Conservation (phyloP, 2,888 invertebrate species). For the Noctuana brunneofusca region DNA sequence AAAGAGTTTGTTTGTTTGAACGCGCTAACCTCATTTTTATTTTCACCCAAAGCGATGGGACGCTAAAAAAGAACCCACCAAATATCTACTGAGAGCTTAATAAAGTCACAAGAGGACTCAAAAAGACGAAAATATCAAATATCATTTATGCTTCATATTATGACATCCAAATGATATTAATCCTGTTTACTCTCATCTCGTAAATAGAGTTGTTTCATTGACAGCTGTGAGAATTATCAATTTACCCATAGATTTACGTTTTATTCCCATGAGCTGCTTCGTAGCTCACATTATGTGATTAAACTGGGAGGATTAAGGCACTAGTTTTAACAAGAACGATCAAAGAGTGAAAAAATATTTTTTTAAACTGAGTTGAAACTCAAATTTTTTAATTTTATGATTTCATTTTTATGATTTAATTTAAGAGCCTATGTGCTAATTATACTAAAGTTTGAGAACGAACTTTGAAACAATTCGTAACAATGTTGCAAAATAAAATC, state of each 20-base stretch:
- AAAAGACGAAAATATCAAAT: background rate
- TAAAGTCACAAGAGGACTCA: background rate
- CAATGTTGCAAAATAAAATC: too few relatives aligned
- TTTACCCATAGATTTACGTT: constrained; percentile 4
- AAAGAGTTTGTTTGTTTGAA: too few relatives aligned
- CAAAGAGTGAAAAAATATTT: background rate
- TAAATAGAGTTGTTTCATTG: constrained; percentile 26
- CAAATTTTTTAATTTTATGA: too few relatives aligned
- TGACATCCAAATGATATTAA: constrained; percentile 1
- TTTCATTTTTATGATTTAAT: too few relatives aligned
- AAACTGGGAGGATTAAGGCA: constrained; percentile 15
- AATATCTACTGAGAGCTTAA: background rate
- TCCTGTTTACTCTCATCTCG: constrained; percentile 11
- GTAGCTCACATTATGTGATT: background rate
- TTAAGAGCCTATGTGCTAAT: too few relatives aligned
- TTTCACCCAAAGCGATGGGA: too few relatives aligned
- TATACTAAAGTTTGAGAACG: too few relatives aligned
- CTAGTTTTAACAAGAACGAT: background rate
- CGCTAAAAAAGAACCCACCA: background rate
- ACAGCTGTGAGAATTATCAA: constrained; percentile 24
- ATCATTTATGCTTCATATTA: too few relatives aligned
- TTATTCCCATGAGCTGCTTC: constrained; percentile 7
- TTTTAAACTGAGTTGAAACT: too few relatives aligned
- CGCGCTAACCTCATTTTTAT: too few relatives aligned
- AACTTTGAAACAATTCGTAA: too few relatives aligned